Base-by-base conservation (phyloP, 2,888 invertebrate genomes). In the Caenorhabditis angaria region DNA sequence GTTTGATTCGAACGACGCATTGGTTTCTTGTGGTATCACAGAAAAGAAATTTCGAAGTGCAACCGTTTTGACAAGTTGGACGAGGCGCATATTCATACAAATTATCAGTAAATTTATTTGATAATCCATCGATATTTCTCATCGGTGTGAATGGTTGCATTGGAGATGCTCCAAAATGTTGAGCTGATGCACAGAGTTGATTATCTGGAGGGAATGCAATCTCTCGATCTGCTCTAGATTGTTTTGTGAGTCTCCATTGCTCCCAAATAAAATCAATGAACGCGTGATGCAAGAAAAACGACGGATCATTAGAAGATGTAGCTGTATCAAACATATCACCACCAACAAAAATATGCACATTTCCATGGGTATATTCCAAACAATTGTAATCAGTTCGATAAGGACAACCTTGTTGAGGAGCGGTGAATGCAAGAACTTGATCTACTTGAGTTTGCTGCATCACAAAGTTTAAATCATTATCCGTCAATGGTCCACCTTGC, bases 221-320 rank as follows among this genome's bases (percentile, higher is more conserved):
- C 51, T 79, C 78, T 25, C 78, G 58, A 29, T 76, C 76, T 10
- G 75, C 74, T 35, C 78, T 32, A 0, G 70, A 61, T 51, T 76
- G 55, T 28, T 32, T 18, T 3, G 29, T 18, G 4, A 20, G 29
- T 56, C 55, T 22, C 59, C 59, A 59, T 8, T n/a, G 41, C 25
- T 59, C 59, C 48, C 59, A 48, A 24, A 59, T 35, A 20, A 84
- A 77, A 71, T 88, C 88, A 29, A 88, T 81, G 67, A 88, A 88
- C 0, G 83, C 70, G 65, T 88, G 88, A 60, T 87, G 87, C 20
- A 88, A 69, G 76, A 82, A 88, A 78, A 88, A 88, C 8, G 83
- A 70, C 0, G 88, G 88, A 74, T 88, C 88, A 59, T 86, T 87
- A 22, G 83, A 83, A 6, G 83, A 79, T 3, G 83, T 83, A 3